phyloP scores from a whole-genome alignment of 2,888 invertebrate genomes.

The Beris morrisii region DNA sequence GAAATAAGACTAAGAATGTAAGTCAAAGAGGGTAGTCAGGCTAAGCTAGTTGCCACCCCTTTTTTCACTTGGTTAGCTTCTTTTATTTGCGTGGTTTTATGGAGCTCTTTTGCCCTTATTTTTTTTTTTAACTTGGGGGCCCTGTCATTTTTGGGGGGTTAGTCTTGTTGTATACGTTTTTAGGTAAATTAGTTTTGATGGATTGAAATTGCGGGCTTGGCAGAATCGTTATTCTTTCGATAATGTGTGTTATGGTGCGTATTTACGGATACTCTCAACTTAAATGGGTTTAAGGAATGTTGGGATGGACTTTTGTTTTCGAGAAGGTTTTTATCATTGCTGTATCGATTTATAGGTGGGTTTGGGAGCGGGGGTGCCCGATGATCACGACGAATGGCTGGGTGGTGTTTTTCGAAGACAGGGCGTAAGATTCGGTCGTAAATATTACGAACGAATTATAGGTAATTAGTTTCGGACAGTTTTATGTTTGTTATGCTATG shows the following conservation, averaged over 20 bases:
- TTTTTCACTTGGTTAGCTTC: slow-evolving; percentile 20
- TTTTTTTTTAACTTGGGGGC: slow-evolving; percentile 13
- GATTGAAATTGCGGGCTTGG: slow-evolving; percentile 40
- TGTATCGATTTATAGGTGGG: slow-evolving; percentile 17
- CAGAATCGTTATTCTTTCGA: slow-evolving; percentile 37
- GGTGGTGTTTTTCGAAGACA: background rate
- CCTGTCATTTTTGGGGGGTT: slow-evolving; percentile 4
- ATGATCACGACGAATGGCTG: background rate
- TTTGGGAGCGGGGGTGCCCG: background rate
- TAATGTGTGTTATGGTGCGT: slow-evolving; percentile 38
- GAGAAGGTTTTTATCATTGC: slow-evolving; percentile 15
- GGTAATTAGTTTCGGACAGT: slow-evolving; percentile 30
- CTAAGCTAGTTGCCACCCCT: slow-evolving; percentile 16
- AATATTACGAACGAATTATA: slow-evolving; percentile 30
- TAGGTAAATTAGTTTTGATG: slow-evolving; percentile 41
- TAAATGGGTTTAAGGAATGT: slow-evolving; percentile 32
- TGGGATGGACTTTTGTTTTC: slow-evolving; percentile 27
- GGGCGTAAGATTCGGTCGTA: slow-evolving; percentile 23
- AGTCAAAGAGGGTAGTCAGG: slow-evolving; percentile 9
- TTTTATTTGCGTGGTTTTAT: slow-evolving; percentile 28
- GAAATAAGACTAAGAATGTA: background rate
- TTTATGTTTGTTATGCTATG: slow-evolving; percentile 22
- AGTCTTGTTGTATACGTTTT: slow-evolving; percentile 31
- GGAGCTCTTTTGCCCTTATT: slow-evolving; percentile 13
- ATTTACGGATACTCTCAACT: slow-evolving; percentile 33